A percentile compares a stretch with the other conserved stretches of the same genome.
Evolutionary conservation across 1,140 invertebrate genomes (phyloP).

Genomic region (Orius insidiosus): DNA sequence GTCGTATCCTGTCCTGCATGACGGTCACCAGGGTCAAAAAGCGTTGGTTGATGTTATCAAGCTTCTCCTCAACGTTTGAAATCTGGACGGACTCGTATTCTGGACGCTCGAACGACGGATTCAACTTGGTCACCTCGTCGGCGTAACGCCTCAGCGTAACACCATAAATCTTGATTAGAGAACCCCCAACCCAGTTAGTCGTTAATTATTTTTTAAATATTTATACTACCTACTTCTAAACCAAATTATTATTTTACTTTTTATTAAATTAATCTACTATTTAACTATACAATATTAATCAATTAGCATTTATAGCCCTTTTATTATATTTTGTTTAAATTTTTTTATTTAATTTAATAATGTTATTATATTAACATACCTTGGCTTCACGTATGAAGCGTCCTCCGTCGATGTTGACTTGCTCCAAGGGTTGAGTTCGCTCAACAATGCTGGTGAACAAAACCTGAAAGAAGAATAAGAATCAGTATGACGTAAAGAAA

Average conservation of each 20-base stretch:
- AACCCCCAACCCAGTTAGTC: background rate
- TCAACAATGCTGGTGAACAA: slow-evolving; percentile 79
- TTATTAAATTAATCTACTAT: too few relatives aligned
- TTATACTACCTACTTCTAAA: too few relatives aligned
- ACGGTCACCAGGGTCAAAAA: slow-evolving; percentile 58
- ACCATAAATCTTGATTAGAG: slow-evolving; percentile 62
- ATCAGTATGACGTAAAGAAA: background rate
- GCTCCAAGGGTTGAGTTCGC: slow-evolving; percentile 80
- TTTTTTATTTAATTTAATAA: background rate
- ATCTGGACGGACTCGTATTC: slow-evolving; percentile 21
- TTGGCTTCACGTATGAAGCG: slow-evolving; percentile 93
- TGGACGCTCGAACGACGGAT: slow-evolving; percentile 55
- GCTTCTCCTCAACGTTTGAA: slow-evolving; percentile 49
- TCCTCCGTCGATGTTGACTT: slow-evolving; percentile 86
- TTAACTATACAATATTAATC: background rate
- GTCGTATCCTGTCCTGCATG: slow-evolving; percentile 39
- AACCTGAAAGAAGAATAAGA: slow-evolving; percentile 42
- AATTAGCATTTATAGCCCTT: background rate
- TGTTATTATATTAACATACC: slow-evolving; percentile 44
- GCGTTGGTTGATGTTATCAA: slow-evolving; percentile 70
- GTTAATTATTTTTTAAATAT: too few relatives aligned
- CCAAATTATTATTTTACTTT: too few relatives aligned
- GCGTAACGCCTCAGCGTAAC: slow-evolving; percentile 70
- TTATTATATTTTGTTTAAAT: background rate
- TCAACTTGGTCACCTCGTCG: slow-evolving; percentile 71